phyloP scores from a whole-genome alignment of 2,797 vertebrate genomes.

The Cyclopterus lumpus region DNA sequence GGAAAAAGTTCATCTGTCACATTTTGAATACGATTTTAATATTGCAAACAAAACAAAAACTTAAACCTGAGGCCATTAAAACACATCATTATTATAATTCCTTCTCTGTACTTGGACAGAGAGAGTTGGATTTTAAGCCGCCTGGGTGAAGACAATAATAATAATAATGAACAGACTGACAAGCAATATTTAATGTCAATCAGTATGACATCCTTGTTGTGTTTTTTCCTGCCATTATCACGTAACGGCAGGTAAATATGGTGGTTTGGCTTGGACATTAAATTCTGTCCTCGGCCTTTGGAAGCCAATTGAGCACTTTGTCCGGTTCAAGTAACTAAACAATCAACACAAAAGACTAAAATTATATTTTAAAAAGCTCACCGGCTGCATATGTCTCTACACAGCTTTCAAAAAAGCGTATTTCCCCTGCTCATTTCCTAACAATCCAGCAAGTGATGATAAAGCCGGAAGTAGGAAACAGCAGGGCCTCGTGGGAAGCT shows the following conservation, averaged over 20 bases:
- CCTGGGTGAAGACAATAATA: conserved; percentile 35
- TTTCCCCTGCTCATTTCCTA: conserved; percentile 55
- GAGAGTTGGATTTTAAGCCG: conserved; percentile 19
- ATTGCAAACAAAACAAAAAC: conserved; percentile 8
- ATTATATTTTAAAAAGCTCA: conserved; percentile 15
- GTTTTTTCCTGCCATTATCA: conserved; percentile 50
- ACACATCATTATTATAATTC: conserved; percentile 18
- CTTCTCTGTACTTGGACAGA: conserved; percentile 9
- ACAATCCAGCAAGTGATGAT: conserved; percentile 45
- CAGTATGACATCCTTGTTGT: conserved; percentile 21
- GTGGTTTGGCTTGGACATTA: conserved; percentile 16
- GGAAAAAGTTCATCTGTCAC: neutral
- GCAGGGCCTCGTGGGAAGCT: conserved; percentile 50
- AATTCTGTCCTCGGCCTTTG: conserved; percentile 6
- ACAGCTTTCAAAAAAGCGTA: conserved; percentile 20
- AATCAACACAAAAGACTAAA: conserved; percentile 10
- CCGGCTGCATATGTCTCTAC: conserved; percentile 12
- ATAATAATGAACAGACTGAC: conserved; percentile 24
- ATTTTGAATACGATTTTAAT: conserved; percentile 1
- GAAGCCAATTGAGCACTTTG: conserved; percentile 31
- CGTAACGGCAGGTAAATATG: conserved; percentile 33
- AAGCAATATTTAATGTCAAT: conserved; percentile 26
- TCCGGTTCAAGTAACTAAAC: conserved; percentile 13
- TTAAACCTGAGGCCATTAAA: conserved; percentile 24
- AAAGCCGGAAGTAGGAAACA: conserved; percentile 56